Evolutionary conservation across 2,797 vertebrate species (phyloP), one percentile per base, ranked within the genome.

Genomic region (Manis crassicaudata): DNA sequence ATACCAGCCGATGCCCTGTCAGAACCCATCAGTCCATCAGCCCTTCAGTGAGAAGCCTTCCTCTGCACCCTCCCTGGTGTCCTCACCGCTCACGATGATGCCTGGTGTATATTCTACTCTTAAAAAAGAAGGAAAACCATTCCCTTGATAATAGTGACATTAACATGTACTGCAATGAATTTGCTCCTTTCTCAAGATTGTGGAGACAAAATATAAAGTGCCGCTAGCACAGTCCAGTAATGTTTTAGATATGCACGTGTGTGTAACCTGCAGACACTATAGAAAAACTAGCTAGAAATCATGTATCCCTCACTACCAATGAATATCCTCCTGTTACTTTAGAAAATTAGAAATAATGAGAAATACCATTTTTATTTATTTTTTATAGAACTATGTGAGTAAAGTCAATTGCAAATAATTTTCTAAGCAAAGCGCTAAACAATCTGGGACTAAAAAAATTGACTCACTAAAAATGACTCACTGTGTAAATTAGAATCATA

Each of bases 351-450:
- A 29, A 83, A 92, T 68, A 94, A 87, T 90, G 37, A 79, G 32
- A 46, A 21, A 35, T 82, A 23, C n/a, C 23, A 56, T 17, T 7
- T 77, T 46, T n/a, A 67, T 67, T 85, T 85, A 67, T 52, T 88
- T 77, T 23, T 90, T 90, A 52, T 54, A 52, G 5, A 60, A 73
- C 6, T 56, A 17, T n/a, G 35, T 77, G 5, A 2, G 9, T 65
- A 84, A 83, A 95, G 82, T 65, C 18, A 88, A 43, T 60, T 77
- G 73, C 8, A 79, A 82, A 35, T 90, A 67, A 81, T 76, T 65
- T 92, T 63, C 65, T 92, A 54, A 92, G 50, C 11, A 50, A 60
- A 92, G 13, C n/a, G 32, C 7, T 85, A 70, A 76, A 18, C 67
- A 79, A 75, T 62, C 1, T 54, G 23, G 11, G 10, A 6, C 52